These are phyloP conservation scores for Tinea semifulvella DNA, from an alignment of 2,888 invertebrate genomes.

Conservation along the genomic window DNA sequence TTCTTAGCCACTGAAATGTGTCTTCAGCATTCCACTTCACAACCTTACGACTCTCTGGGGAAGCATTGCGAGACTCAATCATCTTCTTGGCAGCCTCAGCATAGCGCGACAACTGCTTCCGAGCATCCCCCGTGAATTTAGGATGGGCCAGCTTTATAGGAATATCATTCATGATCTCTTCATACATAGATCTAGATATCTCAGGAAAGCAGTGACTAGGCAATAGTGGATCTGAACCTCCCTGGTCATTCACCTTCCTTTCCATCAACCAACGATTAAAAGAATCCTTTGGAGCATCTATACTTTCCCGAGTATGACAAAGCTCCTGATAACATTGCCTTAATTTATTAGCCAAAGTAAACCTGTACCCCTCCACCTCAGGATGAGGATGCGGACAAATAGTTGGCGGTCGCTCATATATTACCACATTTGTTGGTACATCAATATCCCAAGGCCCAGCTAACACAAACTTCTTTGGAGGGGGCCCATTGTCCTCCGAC, in stretches of 20 bases:
- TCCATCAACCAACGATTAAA: slow-evolving; percentile 98
- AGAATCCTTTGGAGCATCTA: slow-evolving; percentile 96
- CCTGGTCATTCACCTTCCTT: slow-evolving; percentile 87
- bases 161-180: slow-evolving; percentile 98
- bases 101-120: slow-evolving; percentile 92
- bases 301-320: slow-evolving; percentile 90
- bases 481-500: slow-evolving; percentile 82
- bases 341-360: slow-evolving; percentile 82
- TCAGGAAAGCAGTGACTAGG: slow-evolving; percentile 93
- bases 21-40: slow-evolving; percentile 99
- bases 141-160: slow-evolving; percentile 96
- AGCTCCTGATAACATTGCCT: slow-evolving; percentile 93
- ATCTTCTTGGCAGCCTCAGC: slow-evolving; percentile 97
- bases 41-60: slow-evolving; percentile 93
- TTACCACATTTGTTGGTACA: slow-evolving; percentile 89
- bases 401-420: slow-evolving; percentile 86
- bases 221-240: slow-evolving; percentile 88
- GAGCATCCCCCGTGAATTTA: slow-evolving; percentile 93
- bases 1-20: slow-evolving; percentile 94
- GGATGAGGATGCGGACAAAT: slow-evolving; percentile 92
- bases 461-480: slow-evolving; percentile 85
- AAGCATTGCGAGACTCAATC: slow-evolving; percentile 92
- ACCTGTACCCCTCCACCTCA: slow-evolving; percentile 89
- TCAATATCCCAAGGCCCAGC: slow-evolving; percentile 97
- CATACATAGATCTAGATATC: slow-evolving; percentile 93